Base-by-base conservation (phyloP, 2,888 invertebrate species). In the Asteroscopus sphinx region DNA sequence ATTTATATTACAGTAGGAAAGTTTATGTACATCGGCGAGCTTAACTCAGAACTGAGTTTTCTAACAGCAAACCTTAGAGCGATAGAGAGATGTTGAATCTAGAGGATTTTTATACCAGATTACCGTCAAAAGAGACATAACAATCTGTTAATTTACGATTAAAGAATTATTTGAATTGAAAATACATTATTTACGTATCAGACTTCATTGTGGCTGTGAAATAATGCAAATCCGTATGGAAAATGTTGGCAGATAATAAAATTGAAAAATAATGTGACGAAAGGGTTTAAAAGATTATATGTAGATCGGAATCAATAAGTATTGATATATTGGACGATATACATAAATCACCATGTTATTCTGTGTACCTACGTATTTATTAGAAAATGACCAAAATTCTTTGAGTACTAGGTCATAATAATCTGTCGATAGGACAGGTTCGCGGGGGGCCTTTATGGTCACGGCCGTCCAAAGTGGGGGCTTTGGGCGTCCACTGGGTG, bases 71-170 rank as follows among this genome's bases (percentile, higher is more conserved):
- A n/a, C n/a, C n/a, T n/a, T n/a, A n/a, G n/a, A n/a, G n/a, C n/a
- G n/a, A n/a, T n/a, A n/a, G n/a, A n/a, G n/a, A n/a, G n/a, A n/a
- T n/a, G n/a, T n/a, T n/a, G n/a, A n/a, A n/a, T n/a, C n/a, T n/a
- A n/a, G n/a, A n/a, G n/a, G n/a, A n/a, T n/a, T 5, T 65, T 64
- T 58, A 58, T 42, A 13, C 35, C 32, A 12, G n/a, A 21, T 33
- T 57, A 30, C 13, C 11, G 42, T 59, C 58, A 64, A 58, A 48
- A 59, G 32, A 62, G 47, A 66, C 55, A 62, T 41, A 75, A 68
- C 68, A 68, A 73, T 67, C 65, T 68, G 61, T 59, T 67, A 72
- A 70, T 79, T 78, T 71, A 78, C 63, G 74, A 69, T 69, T 59
- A 49, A 71, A 64, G 62, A 65, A 3, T 57, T 16, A 64, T 67